Conservation (phyloP, 2,797 vertebrate species). For the Crotalus adamanteus region DNA sequence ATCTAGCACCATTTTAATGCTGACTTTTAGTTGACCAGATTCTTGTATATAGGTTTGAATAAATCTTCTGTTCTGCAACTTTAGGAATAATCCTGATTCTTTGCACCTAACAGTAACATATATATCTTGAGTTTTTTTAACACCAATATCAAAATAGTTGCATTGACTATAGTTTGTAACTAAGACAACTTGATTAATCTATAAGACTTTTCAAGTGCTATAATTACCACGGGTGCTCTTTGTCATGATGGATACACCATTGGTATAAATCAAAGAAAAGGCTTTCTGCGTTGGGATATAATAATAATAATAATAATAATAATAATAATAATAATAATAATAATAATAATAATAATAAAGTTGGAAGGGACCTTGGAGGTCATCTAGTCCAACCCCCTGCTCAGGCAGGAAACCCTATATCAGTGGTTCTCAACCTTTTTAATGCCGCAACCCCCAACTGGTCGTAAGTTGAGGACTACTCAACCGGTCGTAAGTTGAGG, state of each 20-base stretch:
- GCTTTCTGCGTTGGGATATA: not conserved
- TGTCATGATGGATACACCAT: not conserved
- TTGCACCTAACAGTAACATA: not conserved
- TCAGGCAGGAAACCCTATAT: no score
- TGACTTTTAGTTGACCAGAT: no score
- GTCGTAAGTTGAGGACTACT: no score
- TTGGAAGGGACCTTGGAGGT: no score
- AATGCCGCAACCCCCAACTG: no score
- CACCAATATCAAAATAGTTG: not conserved
- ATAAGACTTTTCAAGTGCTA: not conserved
- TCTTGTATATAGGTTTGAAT: not conserved
- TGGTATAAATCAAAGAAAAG: not conserved
- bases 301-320: no score
- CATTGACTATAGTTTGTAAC: not conserved
- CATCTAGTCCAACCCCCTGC: no score
- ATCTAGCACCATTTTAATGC: no score
- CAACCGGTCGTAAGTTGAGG: no score
- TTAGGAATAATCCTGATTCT: not conserved
- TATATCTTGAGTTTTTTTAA: not conserved
- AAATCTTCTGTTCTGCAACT: not conserved
- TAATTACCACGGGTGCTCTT: not conserved
- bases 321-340: no score
- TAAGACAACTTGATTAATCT: not conserved
- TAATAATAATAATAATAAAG: no score
- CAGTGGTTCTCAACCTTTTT: no score